Base-by-base conservation (phyloP, 2,888 invertebrate genomes). In the Trichogramma dendrolimi region DNA sequence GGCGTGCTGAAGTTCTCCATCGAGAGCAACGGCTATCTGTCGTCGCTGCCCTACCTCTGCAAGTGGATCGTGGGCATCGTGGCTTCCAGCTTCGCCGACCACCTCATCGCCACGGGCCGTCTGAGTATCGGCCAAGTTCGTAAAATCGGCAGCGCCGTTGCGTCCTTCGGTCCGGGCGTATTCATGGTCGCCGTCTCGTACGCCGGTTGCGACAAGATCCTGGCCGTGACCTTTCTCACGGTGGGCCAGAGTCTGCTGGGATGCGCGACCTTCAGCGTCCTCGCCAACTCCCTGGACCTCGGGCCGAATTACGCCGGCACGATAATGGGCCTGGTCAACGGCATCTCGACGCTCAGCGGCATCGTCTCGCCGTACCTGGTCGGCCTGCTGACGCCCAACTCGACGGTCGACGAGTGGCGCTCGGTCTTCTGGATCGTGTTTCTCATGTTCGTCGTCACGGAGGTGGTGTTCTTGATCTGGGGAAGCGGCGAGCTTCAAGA, bases 351-450 rank as follows among this genome's bases (percentile, higher is more conserved):
- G 0, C 81, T 88, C n/a, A 86, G 87, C 0, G 89, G 89, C 44
- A 87, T 89, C 69, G 80, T 88, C 38, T 86, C 87, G 0, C 88
- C 88, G 1, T 85, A 84, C 69, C 80, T 88, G 48, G 87, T 88
- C 43, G 87, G 87, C 10, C 77, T 85, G 44, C 75, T 88, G 67
- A 87, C 88, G 0, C 70, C 70, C 0, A 50, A 76, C 14, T 70
- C 71, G 3, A 68, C 68, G 0, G 52, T 74, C 4, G 76, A 78
- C 27, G 85, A 91, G 80, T 93, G 92, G 93, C 83, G 88, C 40
- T 71, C 83, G 0, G 91, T 92, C 0, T 92, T 92, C 75, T 91
- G 91, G 89, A 87, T 92, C 43, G 86, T 91, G 49, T 83, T 90
- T 6, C 86, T 73, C 0, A 84, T 92, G 2, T 84, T 92, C 63